A percentile compares a stretch with the other conserved stretches of the same genome.
Conservation (phyloP, 2,888 invertebrate species). For the Patella pellucida region DNA sequence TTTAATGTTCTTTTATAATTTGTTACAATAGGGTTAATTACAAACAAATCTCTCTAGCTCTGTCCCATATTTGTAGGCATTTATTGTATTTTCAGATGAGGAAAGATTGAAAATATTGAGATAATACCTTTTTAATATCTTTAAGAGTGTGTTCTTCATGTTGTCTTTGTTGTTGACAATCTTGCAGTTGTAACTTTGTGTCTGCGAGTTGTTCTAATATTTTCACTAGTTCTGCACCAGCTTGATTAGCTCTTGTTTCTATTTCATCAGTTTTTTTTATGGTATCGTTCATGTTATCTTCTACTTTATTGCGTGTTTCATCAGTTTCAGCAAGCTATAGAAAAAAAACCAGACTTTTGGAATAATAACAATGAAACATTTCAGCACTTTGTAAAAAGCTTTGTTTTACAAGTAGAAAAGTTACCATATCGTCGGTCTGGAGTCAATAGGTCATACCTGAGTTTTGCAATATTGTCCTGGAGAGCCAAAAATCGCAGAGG, state of each 20-base stretch:
- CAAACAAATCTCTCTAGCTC: no score
- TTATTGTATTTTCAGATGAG: no score
- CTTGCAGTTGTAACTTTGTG: slow-evolving; percentile 52
- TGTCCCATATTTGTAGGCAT: no score
- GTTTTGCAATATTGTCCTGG: no score
- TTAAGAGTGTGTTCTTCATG: slow-evolving; percentile 57
- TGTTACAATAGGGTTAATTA: no score
- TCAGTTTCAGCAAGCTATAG: slow-evolving; percentile 46
- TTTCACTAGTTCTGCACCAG: slow-evolving; percentile 59
- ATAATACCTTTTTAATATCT: slow-evolving; percentile 59
- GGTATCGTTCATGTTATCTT: slow-evolving; percentile 47
- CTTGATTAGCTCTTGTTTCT: slow-evolving; percentile 60
- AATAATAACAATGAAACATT: no score
- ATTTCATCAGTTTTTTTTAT: slow-evolving; percentile 60
- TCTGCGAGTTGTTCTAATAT: slow-evolving; percentile 52
- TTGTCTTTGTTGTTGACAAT: slow-evolving; percentile 45
- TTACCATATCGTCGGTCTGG: no score
- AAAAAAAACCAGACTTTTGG: neutral
- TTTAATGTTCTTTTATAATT: no score
- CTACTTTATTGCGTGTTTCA: slow-evolving; percentile 56
- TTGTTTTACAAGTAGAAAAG: no score
- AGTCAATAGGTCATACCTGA: no score
- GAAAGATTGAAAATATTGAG: neutral
- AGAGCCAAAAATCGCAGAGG: no score
- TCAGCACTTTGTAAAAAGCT: no score